A percentile compares a stretch with the other conserved stretches of the same genome.
phyloP scores from a whole-genome alignment of 2,113 vertebrate species.

The Hirundichthys speculiger region DNA sequence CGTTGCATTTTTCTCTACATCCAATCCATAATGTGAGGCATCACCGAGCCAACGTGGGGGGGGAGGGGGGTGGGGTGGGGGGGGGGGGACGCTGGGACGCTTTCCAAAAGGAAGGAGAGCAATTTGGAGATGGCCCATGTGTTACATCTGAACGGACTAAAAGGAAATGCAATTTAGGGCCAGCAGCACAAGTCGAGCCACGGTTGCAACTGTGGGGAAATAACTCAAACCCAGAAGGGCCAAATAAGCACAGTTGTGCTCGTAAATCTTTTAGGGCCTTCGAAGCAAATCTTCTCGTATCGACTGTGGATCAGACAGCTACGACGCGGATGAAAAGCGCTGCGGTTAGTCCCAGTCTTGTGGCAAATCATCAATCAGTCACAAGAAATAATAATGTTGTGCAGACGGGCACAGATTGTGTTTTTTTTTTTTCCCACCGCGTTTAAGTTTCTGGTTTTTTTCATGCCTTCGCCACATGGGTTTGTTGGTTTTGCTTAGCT shows the following conservation, averaged over 20 bases:
- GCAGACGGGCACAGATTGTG: too few relatives aligned
- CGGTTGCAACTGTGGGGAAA: constrained; percentile 3
- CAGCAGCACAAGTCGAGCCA: constrained; percentile 10
- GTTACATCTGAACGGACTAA: constrained; percentile 15
- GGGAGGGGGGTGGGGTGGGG: neutral
- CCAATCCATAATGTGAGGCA: constrained; percentile 56
- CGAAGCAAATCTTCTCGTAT: too few relatives aligned
- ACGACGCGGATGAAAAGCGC: neutral
- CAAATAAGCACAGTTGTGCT: neutral
- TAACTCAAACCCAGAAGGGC: constrained; percentile 4
- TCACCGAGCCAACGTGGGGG: constrained; percentile 22
- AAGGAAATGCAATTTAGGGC: constrained; percentile 15
- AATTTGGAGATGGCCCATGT: constrained; percentile 38
- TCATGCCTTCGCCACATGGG: too few relatives aligned
- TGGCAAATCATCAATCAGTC: neutral
- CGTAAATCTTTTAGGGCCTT: neutral
- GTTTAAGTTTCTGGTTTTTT: too few relatives aligned
- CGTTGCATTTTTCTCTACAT: constrained; percentile 26
- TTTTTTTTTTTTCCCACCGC: too few relatives aligned
- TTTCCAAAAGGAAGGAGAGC: constrained; percentile 45
- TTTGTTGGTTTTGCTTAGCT: too few relatives aligned
- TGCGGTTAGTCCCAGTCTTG: neutral
- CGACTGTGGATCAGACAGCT: too few relatives aligned
- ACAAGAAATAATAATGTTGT: too few relatives aligned
- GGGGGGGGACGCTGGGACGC: constrained; percentile 37